Base-by-base conservation (phyloP, 2,113 vertebrate genomes). In the Hylia prasina region DNA sequence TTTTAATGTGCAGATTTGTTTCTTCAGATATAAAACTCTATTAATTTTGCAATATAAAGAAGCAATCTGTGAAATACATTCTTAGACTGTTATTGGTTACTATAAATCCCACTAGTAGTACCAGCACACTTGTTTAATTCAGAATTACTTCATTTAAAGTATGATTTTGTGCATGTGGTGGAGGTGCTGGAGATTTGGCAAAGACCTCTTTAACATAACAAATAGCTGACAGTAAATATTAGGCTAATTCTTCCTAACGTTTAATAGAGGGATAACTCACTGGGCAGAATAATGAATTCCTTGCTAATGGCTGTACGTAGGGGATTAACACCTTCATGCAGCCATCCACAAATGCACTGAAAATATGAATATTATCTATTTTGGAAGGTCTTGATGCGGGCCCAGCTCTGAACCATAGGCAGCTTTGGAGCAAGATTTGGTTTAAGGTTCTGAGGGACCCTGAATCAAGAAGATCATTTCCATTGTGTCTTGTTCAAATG, bases 1-100 rank as follows among this genome's bases (percentile, higher is more conserved):
- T 96, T 97, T 97, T 96, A 98, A 97, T 97, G 92, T 94, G 83
- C 90, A 96, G 86, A 97, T 98, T 98, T 98, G 82, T 98, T 97
- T 97, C 92, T 97, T 97, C 83, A 95, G 94, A 97, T 97, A 97
- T 86, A 97, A 97, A 98, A 97, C 94, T 89, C 92, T 98, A 97
- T 96, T 97, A 92, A 97, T 97, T 98, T 97, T 93, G 84, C 93
- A 97, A 96, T 96, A 96, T 96, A 95, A 97, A 97, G 94, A 96
- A 97, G 75, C 90, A 96, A 97, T 97, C 96, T 97, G 81, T 96
- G 85, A 97, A 96, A 90, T 94, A 85, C 81, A 88, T 97, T 97
- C 83, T 72, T 68, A 91, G 90, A 64, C 89, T 4, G 6, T 95
- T 97, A 94, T 93, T 96, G 91, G 87, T 72, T 95, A 85, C 85